Evolutionary conservation across 1,140 invertebrate genomes (phyloP).

Genomic region (Anagrus nilaparvatae): DNA sequence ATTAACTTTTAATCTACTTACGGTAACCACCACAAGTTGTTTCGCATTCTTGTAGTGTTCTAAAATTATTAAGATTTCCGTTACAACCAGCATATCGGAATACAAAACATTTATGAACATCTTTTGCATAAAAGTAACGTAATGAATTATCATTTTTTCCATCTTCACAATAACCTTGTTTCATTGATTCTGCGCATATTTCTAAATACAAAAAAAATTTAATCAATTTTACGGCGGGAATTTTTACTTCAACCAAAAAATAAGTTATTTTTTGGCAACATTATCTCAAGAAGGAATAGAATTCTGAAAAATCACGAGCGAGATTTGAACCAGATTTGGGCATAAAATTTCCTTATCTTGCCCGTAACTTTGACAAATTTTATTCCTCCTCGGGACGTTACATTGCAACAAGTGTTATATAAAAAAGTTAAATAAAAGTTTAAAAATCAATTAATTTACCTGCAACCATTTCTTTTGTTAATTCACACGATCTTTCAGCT

Average conservation of each 20-base stretch:
- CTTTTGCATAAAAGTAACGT: slow-evolving; percentile 62
- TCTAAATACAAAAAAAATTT: too few relatives aligned
- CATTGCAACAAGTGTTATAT: too few relatives aligned
- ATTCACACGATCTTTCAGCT: slow-evolving; percentile 43
- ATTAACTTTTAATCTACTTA: slow-evolving; percentile 35
- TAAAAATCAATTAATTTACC: too few relatives aligned
- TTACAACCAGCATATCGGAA: slow-evolving; percentile 71
- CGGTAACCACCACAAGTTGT: slow-evolving; percentile 39
- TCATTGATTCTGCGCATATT: slow-evolving; percentile 47
- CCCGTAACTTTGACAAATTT: too few relatives aligned
- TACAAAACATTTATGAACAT: slow-evolving; percentile 51
- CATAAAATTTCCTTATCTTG: background rate
- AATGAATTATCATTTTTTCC: slow-evolving; percentile 46
- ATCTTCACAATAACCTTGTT: slow-evolving; percentile 49
- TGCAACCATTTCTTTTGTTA: slow-evolving; percentile 38
- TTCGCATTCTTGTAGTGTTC: slow-evolving; percentile 45
- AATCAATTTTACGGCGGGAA: too few relatives aligned
- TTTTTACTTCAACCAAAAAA: too few relatives aligned
- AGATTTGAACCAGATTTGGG: too few relatives aligned
- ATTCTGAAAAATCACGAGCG: too few relatives aligned
- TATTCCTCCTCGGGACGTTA: too few relatives aligned
- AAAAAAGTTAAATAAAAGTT: too few relatives aligned
- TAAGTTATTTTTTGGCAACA: slow-evolving; percentile 4
- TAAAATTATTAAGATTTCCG: slow-evolving; percentile 67
- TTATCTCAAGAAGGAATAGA: too few relatives aligned